Base-by-base conservation (phyloP, 1,140 invertebrate genomes). In the Aphaenogaster floridana region DNA sequence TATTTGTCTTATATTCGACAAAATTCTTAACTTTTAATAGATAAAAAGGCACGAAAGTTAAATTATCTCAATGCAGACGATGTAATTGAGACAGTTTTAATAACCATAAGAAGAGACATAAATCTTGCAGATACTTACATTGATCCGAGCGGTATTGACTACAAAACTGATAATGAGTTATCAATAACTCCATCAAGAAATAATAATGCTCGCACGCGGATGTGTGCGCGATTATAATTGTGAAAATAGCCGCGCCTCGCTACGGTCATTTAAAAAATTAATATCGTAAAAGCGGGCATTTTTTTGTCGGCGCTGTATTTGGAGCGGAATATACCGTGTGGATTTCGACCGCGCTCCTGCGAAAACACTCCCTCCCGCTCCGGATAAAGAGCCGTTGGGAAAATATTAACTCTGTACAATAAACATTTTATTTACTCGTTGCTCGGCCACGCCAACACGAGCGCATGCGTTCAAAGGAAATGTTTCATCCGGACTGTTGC, bases 321-420 rank as follows among this genome's bases (percentile, higher is more conserved):
- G 9, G 45, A n/a, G 3, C 59, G 45, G 34, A 54, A 54, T 54
- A 34, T 54, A 42, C 17, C 11, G 48, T n/a, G 13, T 17, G 7
- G 45, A 68, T 80, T 80, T 69, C 8, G 48, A 69, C 61, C 61
- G 36, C 64, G 50, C 21, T 54, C n/a, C 36, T 34, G 63, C 48
- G 50, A 81, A 80, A 80, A 81, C 39, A 81, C n/a, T 45, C 34
- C 36, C 28, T 28, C 28, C 0, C 28, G 36, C 11, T 50, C 13
- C 39, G 48, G n/a, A 81, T 81, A 71, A 81, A 81, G 21, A 81
- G 50, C 36, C 21, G 78, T 45, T 81, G 36, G 50, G 39, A 81
- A 81, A 81, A 81, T 81, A 81, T 81, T 81, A 81, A 57, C 78
- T 69, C n/a, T 45, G 15, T 13, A 81, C 78, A 81, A 81, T 81